Evolutionary conservation across 1,140 invertebrate genomes (phyloP).

Genomic region (Pseudobourletiella spinata): DNA sequence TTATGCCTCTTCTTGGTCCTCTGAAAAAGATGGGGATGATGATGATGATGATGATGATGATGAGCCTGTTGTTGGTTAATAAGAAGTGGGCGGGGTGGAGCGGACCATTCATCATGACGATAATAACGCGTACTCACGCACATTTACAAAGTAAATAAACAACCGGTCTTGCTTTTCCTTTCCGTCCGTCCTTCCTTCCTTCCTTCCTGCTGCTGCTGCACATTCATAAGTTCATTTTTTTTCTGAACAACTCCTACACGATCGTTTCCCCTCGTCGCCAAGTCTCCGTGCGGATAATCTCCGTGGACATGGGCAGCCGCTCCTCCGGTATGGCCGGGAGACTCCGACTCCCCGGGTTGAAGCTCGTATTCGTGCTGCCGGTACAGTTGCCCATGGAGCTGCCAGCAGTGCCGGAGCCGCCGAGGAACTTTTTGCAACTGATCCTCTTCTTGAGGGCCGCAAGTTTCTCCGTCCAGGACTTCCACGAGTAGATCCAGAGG

Average conservation of each 20-base stretch:
- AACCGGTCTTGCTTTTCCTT: not conserved
- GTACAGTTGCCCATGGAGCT: not conserved
- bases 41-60: no score
- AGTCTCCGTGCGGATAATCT: conserved; percentile 20
- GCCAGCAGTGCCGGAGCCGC: not conserved
- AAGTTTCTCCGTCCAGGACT: conserved; percentile 6
- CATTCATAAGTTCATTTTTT: not conserved
- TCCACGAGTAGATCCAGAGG: conserved; percentile 32
- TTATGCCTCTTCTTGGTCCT: no score
- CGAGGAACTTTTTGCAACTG: not conserved
- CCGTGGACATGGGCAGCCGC: conserved; percentile 2
- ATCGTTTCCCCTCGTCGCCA: conserved; percentile 35
- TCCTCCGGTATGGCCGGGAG: conserved; percentile 13
- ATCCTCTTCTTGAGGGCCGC: not conserved
- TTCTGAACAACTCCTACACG: conserved; percentile 12
- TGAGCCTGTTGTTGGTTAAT: no score
- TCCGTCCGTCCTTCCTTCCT: not conserved
- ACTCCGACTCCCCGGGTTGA: not conserved
- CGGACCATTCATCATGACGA: not conserved
- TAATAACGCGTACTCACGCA: not conserved
- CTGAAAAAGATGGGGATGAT: no score
- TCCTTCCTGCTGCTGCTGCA: not conserved
- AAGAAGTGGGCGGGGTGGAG: no score
- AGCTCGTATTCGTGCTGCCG: not conserved
- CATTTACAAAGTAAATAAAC: not conserved